Conservation (phyloP, 2,888 invertebrate genomes). For the Dicycla oo region DNA sequence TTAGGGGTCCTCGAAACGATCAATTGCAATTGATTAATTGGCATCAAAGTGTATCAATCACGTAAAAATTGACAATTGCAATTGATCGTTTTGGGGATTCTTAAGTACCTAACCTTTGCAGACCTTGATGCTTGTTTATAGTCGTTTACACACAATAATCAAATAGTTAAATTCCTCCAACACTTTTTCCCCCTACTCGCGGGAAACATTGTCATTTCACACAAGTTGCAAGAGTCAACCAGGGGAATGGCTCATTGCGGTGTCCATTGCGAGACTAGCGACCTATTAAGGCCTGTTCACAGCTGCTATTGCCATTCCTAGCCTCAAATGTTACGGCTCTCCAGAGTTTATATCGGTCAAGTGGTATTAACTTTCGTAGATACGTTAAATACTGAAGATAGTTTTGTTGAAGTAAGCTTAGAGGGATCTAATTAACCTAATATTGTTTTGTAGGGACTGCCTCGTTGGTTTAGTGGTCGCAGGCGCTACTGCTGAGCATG, state of each 20-base stretch:
- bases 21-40: too few species aligned
- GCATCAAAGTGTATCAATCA: too few species aligned
- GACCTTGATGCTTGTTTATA: neutral
- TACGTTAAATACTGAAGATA: conserved; percentile 17
- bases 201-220: conserved; percentile 19
- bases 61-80: too few species aligned
- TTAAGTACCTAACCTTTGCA: neutral
- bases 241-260: conserved; percentile 48
- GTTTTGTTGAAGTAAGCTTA: conserved; percentile 7
- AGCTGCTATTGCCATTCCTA: conserved; percentile 44
- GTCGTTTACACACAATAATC: neutral
- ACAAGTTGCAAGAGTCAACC: conserved; percentile 45
- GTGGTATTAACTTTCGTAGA: conserved; percentile 43
- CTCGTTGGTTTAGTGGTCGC: neutral
- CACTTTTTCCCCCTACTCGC: conserved; percentile 5
- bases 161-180: neutral
- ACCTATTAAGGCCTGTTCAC: conserved; percentile 55
- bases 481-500: neutral
- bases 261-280: conserved; percentile 37
- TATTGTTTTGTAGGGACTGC: neutral
- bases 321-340: conserved; percentile 34
- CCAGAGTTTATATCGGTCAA: conserved; percentile 20
- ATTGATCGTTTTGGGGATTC: too few species aligned
- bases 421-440: neutral
- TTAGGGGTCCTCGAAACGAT: too few species aligned